Base-by-base conservation (phyloP, 2,888 invertebrate species). In the Caenorhabditis drosophilae region DNA sequence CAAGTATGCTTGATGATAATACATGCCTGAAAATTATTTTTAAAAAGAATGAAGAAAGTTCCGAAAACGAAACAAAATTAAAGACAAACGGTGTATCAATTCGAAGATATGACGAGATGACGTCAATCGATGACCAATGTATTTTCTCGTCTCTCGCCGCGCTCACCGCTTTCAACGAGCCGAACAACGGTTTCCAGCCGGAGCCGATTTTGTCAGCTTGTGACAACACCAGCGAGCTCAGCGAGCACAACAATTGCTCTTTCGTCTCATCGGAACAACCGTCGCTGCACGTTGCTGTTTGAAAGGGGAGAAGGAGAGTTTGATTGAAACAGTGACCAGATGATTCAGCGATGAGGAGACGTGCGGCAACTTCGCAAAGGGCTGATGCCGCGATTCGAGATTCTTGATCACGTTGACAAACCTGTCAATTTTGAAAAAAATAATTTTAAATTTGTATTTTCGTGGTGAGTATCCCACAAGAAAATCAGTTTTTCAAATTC, bases 191-290 rank as follows among this genome's bases (percentile, higher is more conserved):
- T 52, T 95, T 88, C 96, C 96, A 97, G 2, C 70, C 73, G 16
- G 59, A 63, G 1, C 73, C 70, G 4, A 73, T 57, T 34, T 68
- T 67, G 26, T 73, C 73, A 12, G 67, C 59, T 48, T 92, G 93
- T 0, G 92, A 92, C 85, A 95, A 94, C 0, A 97, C 95, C 78
- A 96, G 92, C 85, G 94, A 94, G 84, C 94, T 94, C 46, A 96
- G 89, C 76, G 93, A 93, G 53, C 92, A 92, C 42, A 96, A 92
- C 77, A 97, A 93, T 90, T 92, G 86, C 78, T 88, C 88, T 87
- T 93, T 93, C 38, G 94, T 92, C 84, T 96, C 95, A 59, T 90
- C 89, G 84, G 94, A 93, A 84, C 94, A 94, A 11, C 93, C 87
- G 83, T 96, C 95, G 80, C 94, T 88, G 84, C 93, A 94, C 0